Evolutionary conservation across 2,113 vertebrate species (phyloP).

Genomic region (Leptobrachium ailaonicum): DNA sequence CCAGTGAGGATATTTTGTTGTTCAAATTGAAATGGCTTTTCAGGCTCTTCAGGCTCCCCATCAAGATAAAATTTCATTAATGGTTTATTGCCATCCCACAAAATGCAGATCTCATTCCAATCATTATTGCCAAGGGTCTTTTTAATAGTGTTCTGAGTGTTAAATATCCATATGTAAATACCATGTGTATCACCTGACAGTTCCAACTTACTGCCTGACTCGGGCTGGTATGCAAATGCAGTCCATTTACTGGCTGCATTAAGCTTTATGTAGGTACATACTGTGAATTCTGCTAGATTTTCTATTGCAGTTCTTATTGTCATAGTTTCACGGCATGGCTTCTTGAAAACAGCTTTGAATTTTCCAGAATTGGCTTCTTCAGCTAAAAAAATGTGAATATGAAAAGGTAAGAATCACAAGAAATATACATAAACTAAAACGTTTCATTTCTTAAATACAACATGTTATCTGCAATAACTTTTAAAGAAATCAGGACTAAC

Average conservation of each 20-base stretch:
- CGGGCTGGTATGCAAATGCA: constrained; percentile 60
- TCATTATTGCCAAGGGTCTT: constrained; percentile 44
- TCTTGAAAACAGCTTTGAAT: constrained; percentile 63
- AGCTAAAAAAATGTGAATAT: constrained; percentile 55
- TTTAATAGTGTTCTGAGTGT: constrained; percentile 48
- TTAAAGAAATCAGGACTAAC: no score
- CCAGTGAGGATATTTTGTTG: constrained; percentile 48
- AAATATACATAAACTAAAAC: background rate
- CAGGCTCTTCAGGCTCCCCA: constrained; percentile 15
- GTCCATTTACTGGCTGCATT: constrained; percentile 51
- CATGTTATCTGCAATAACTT: no score
- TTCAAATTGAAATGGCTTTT: constrained; percentile 31
- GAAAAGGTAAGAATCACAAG: background rate
- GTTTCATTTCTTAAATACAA: no score
- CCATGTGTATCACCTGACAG: no score
- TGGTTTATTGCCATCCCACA: constrained; percentile 54
- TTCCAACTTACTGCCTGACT: constrained; percentile 55
- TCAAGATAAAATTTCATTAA: constrained; percentile 61
- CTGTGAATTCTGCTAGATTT: constrained; percentile 59
- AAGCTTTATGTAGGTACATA: constrained; percentile 62
- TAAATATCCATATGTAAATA: constrained; percentile 65
- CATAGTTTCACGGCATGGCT: constrained; percentile 57
- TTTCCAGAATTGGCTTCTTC: constrained; percentile 54
- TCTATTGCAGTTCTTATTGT: constrained; percentile 55
- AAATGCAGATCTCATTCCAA: constrained; percentile 63